phyloP scores from a whole-genome alignment of 2,888 invertebrate species.

The Pterostichus madidus region DNA sequence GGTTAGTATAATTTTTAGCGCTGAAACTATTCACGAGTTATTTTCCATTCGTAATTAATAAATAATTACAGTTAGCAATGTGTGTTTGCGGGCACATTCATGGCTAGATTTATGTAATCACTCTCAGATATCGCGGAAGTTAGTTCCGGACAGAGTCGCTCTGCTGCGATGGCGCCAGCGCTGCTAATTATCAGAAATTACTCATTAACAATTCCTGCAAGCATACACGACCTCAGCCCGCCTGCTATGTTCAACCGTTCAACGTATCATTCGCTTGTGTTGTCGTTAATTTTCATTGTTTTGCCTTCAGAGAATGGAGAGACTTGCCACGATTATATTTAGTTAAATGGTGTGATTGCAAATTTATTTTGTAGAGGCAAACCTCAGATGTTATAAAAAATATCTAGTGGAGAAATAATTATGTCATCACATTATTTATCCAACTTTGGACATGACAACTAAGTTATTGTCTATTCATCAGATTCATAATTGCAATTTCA shows the following conservation, averaged over 20 bases:
- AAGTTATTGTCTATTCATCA: no score
- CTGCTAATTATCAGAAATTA: slow-evolving; percentile 51
- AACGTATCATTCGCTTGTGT: background rate
- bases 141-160: background rate
- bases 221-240: slow-evolving; percentile 4
- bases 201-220: slow-evolving; percentile 46
- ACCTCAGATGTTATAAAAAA: no score
- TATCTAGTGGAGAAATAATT: no score
- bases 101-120: slow-evolving; percentile 9
- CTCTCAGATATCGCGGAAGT: slow-evolving; percentile 23
- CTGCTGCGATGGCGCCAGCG: slow-evolving; percentile 1
- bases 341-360: slow-evolving; percentile 27
- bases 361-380: no score
- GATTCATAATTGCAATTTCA: no score
- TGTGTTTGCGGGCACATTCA: background rate
- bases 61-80: slow-evolving; percentile 34
- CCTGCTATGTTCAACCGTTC: background rate
- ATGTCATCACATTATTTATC: no score
- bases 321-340: slow-evolving; percentile 8
- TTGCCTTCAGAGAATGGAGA: background rate
- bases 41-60: slow-evolving; percentile 6
- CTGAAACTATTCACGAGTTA: no score
- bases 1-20: no score
- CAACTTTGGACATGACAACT: no score
- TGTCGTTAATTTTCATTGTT: slow-evolving; percentile 31